Evolutionary conservation across 2,888 invertebrate species (phyloP), one percentile per base, ranked within the genome.

Genomic region (Polylopha cassiicola): DNA sequence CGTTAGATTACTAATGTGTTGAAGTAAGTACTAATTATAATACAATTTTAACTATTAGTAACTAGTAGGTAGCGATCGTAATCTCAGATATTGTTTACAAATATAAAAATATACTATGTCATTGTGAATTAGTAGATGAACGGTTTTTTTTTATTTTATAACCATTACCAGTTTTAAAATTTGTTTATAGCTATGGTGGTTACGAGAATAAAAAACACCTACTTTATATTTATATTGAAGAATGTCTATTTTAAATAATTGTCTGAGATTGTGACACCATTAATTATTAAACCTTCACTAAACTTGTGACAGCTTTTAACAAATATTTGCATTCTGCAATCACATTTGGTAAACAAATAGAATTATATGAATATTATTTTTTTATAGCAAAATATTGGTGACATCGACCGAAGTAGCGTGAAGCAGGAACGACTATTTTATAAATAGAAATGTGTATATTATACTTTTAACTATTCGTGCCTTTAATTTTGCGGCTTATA

Each of bases 361-460:
- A 44, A 27, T 47, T 44, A 22, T 51, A 21, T 54, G 50, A 44
- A n/a, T n/a, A n/a, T 55, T 55, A 33, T 48, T 45, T 59, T 57
- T 61, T 66, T 67, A 47, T 69, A 65, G 68, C 53, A 58, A 60
- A 51, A 43, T 65, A 45, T 49, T 65, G 53, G 59, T 61, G 61
- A 47, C 60, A 29, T 53, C 65, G 29, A 59, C 61, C 14, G 55
- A 61, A 49, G 62, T 65, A 50, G 63, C 63, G 38, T 65, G 60
- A 60, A 37, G 32, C 29, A 26, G 21, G 47, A 31, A 27, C 38
- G 21, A 38, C 26, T n/a, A 9, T 41, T 37, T 46, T 48, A 47
- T 46, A 42, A 48, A 43, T 44, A 8, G 32, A 20, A 22, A 31
- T 43, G 37, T 38, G 38, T 47, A 46, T 51, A 45, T 36, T 46